These are phyloP conservation scores for Heterodera schachtii DNA, from an alignment of 1,140 invertebrate species.

Conservation along the genomic window DNA sequence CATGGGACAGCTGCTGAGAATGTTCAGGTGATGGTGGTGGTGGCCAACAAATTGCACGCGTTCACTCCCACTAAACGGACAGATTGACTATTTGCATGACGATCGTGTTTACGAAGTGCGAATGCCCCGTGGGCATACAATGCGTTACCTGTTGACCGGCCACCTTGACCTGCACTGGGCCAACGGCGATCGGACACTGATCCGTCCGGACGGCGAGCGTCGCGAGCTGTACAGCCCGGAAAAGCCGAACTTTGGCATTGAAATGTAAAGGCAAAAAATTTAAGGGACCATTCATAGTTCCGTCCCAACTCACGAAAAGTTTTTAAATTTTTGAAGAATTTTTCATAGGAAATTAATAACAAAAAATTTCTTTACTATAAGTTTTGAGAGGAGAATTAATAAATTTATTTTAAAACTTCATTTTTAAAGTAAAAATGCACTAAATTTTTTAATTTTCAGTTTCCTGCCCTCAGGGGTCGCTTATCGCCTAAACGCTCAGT, in stretches of 20 bases:
- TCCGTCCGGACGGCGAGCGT: conserved; percentile 4
- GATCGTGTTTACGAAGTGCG: conserved; percentile 6
- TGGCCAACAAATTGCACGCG: not conserved
- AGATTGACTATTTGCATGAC: conserved; percentile 14
- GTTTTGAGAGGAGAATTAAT: no score
- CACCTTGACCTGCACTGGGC: conserved; percentile 11
- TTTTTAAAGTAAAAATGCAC: no score
- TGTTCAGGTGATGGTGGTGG: not conserved
- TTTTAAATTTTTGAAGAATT: no score
- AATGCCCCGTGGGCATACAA: not conserved
- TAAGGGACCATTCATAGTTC: no score
- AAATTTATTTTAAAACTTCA: no score
- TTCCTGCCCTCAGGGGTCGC: conserved; percentile 11
- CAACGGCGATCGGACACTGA: conserved; percentile 17
- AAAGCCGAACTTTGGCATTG: conserved; percentile 10
- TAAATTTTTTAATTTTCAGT: conserved; percentile 9
- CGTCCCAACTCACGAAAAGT: no score
- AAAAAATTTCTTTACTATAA: no score
- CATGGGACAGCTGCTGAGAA: not conserved
- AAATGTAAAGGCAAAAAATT: no score
- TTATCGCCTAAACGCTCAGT: not conserved
- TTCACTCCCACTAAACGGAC: not conserved
- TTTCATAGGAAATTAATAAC: no score
- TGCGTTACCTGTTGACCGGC: conserved; percentile 4
- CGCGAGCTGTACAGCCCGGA: conserved; percentile 15